phyloP scores from a whole-genome alignment of 2,797 vertebrate species.

The Sebastes umbrosus region DNA sequence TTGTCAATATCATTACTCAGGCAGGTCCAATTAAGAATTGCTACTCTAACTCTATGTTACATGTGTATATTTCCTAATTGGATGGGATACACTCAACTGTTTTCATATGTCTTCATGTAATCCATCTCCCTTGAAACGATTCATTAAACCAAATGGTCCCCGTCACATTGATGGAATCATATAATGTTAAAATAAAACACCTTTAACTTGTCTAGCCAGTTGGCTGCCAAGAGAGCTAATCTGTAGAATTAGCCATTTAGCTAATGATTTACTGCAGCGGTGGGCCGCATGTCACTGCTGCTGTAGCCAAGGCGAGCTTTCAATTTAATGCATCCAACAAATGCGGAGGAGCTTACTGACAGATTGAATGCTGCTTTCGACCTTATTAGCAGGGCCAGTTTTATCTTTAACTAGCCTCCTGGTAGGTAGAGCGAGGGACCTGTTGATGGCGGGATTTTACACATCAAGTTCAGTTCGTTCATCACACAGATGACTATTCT shows the following conservation, averaged over 20 bases:
- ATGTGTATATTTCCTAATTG: conserved; percentile 46
- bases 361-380: conserved; percentile 48
- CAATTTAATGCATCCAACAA: conserved; percentile 54
- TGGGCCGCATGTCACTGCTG: conserved; percentile 32
- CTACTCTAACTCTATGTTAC: not conserved
- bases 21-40: conserved; percentile 15
- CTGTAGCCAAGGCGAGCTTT: conserved; percentile 59
- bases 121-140: conserved; percentile 43
- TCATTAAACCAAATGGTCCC: conserved; percentile 53
- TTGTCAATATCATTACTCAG: conserved; percentile 11
- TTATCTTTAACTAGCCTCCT: conserved; percentile 31
- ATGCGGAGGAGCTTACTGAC: conserved; percentile 42
- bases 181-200: conserved; percentile 70
- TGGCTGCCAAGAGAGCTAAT: conserved; percentile 52
- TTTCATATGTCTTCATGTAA: conserved; percentile 34
- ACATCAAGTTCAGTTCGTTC: not conserved
- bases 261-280: conserved; percentile 57
- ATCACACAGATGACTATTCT: not conserved
- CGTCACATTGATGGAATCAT: conserved; percentile 59
- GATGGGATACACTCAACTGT: conserved; percentile 27
- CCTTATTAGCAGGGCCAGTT: conserved; percentile 48
- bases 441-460: conserved; percentile 31
- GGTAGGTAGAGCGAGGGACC: conserved; percentile 12
- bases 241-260: conserved; percentile 60
- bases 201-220: conserved; percentile 55